Base-by-base conservation (phyloP, 2,113 vertebrate species). In the Ardeotis arabs region DNA sequence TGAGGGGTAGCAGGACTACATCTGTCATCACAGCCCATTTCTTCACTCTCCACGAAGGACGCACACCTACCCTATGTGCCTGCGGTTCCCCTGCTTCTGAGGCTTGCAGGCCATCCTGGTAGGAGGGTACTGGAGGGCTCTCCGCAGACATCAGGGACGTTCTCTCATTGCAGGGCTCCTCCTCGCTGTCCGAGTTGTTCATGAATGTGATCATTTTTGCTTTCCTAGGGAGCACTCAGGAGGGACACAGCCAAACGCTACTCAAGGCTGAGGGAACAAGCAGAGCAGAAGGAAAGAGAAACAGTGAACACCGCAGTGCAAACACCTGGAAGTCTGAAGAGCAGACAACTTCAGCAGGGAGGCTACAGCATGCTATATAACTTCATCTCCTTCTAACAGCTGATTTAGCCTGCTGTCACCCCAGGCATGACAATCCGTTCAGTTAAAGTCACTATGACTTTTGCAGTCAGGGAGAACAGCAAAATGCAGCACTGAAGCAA, bases 131-230 rank as follows among this genome's bases (percentile, higher is more conserved):
- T 0, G 92, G 75, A 5, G 99, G 99, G 84, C 98, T 99, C 97
- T 99, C 98, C 0, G 99, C 97, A 6, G 98, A 98, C 94, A 99
- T 99, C 97, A 99, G 95, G 18, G 99, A 99, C 2, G 99, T 99
- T 95, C 99, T 98, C 91, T 99, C 99, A 44, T 98, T 99, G 85
- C 98, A 99, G 27, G 97, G 96, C 86, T 99, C 99, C 18, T 99
- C 99, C 45, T 99, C 99, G 0, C 99, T 99, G 96, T 99, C 99
- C 0, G 99, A 99, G 37, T 97, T 96, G 94, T 98, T 99, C 99
- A 99, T 99, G 97, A 98, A 98, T 0, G 95, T 95, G 82, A 98
- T 97, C 98, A 98, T 98, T 5, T 12, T 97, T 2, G 10, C 62
- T 25, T 14, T 81, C 90, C 60, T 7, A 2, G 29, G 31, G 53